phyloP scores from a whole-genome alignment of 2,797 vertebrate species.

The Mycteria americana region DNA sequence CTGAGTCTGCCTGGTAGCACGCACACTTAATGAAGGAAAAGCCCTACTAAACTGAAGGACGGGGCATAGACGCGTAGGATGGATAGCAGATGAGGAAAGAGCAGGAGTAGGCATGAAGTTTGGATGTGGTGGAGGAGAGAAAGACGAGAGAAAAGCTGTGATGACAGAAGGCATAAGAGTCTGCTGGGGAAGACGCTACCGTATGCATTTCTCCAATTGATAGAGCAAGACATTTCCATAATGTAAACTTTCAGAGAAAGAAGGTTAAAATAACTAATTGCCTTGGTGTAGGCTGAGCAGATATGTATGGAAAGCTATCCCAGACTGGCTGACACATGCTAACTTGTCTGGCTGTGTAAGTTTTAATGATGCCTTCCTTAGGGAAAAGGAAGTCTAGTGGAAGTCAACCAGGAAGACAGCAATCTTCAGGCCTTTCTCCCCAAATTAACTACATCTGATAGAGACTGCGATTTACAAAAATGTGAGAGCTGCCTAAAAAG shows the following conservation, averaged over 20 bases:
- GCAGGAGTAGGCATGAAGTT: neutral
- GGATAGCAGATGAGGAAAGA: neutral
- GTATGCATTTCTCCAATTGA: neutral
- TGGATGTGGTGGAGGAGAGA: neutral
- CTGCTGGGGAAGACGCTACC: neutral
- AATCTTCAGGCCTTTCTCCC: neutral
- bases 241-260: slow-evolving; percentile 29
- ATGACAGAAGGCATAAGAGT: slow-evolving; percentile 29
- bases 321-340: slow-evolving; percentile 32
- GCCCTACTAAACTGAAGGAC: neutral
- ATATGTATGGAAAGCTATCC: slow-evolving; percentile 13
- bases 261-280: slow-evolving; percentile 61
- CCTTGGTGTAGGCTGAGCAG: slow-evolving; percentile 16
- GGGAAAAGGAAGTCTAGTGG: neutral
- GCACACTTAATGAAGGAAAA: neutral
- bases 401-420: neutral
- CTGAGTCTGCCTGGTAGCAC: neutral
- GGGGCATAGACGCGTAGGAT: neutral
- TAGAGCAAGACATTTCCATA: slow-evolving; percentile 47
- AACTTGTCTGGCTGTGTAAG: neutral
- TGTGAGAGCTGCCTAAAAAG: neutral
- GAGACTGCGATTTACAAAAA: neutral
- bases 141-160: slow-evolving; percentile 14
- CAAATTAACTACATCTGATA: neutral
- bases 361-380: neutral